A percentile compares a stretch with the other conserved stretches of the same genome.
phyloP scores from a whole-genome alignment of 2,797 vertebrate species.

The Sorex maritimensis region DNA sequence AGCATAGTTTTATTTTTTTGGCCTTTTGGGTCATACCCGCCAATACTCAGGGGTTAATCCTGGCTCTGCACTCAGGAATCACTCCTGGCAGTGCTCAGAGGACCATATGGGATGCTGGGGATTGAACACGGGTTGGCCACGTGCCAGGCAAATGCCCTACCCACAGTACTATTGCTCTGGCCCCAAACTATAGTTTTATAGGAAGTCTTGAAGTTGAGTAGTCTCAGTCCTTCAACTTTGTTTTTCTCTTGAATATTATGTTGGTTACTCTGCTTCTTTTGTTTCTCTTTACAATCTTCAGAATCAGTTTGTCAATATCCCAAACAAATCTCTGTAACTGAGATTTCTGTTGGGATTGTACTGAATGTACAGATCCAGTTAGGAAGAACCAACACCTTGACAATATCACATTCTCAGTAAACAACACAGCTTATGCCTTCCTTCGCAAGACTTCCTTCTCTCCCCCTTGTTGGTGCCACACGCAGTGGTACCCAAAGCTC shows the following conservation, averaged over 20 bases:
- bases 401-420: neutral
- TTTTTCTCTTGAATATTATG: neutral
- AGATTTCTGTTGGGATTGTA: neutral
- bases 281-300: neutral
- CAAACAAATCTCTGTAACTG: neutral
- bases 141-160: no score
- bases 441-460: neutral
- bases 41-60: no score
- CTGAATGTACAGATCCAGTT: neutral
- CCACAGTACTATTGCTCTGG: no score
- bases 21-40: no score
- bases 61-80: no score
- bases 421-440: neutral
- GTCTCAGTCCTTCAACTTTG: neutral
- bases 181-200: neutral
- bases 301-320: neutral
- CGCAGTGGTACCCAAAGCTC: no score
- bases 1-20: no score
- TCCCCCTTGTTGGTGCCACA: neutral
- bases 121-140: no score
- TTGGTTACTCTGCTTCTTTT: neutral
- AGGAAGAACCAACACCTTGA: conserved; percentile 4
- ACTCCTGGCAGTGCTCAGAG: no score
- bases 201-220: neutral
- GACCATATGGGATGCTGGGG: no score